Percentiles rank a stretch among this genome's conserved stretches.
These are phyloP conservation scores for Malurus melanocephalus DNA, from an alignment of 2,113 vertebrate genomes.

Conservation along the genomic window DNA sequence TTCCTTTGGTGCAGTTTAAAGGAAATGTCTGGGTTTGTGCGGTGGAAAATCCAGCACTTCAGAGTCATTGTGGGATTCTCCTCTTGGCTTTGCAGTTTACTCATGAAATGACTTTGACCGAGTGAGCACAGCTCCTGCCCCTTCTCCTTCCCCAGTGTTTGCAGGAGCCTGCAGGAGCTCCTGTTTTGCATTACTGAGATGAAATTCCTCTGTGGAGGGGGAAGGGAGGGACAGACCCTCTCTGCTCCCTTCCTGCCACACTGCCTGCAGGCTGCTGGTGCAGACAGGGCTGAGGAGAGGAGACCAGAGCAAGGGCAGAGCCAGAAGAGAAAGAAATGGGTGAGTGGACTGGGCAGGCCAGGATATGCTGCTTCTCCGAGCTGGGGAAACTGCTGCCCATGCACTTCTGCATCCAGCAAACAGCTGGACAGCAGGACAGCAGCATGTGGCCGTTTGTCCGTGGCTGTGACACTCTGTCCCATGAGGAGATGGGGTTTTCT, in stretches of 20 bases:
- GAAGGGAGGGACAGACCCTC: background rate
- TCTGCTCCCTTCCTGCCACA: background rate
- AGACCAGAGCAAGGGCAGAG: background rate
- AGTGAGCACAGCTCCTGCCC: background rate
- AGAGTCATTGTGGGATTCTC: background rate
- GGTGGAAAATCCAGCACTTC: background rate
- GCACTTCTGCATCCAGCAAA: background rate
- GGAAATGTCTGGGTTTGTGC: accelerated
- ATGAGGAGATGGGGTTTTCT: background rate
- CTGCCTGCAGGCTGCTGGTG: background rate
- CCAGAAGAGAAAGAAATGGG: background rate
- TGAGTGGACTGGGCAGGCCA: accelerated
- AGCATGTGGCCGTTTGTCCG: background rate
- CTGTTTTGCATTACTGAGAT: accelerated
- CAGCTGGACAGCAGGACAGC: accelerated
- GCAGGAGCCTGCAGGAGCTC: background rate
- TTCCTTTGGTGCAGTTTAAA: background rate
- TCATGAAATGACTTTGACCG: background rate
- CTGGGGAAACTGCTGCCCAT: background rate
- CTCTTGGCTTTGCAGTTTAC: background rate
- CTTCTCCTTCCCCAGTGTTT: too few species aligned
- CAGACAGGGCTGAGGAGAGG: background rate
- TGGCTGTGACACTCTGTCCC: background rate
- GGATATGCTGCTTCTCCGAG: background rate
- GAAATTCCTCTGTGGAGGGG: background rate